Conservation (phyloP, 2,113 vertebrate species). For the Loxodonta africana region DNA sequence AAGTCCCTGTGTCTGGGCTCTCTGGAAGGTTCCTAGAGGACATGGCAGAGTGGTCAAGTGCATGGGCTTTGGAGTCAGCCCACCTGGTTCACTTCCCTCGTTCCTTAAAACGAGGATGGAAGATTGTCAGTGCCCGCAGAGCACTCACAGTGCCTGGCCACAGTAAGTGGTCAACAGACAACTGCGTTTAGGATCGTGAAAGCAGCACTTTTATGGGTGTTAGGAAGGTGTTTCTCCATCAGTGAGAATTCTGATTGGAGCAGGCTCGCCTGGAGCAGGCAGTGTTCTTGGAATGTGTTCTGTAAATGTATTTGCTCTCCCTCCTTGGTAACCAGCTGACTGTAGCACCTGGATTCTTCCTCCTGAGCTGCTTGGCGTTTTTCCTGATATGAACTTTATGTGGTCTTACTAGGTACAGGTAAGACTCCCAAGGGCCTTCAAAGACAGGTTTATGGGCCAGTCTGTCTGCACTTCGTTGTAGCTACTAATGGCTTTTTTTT, state of each 20-base stretch:
- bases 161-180: fast-evolving
- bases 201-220: background rate
- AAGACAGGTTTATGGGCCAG: background rate
- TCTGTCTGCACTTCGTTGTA: background rate
- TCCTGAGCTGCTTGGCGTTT: background rate
- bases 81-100: background rate
- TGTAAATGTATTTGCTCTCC: background rate
- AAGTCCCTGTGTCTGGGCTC: fast-evolving
- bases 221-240: background rate
- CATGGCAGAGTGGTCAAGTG: fast-evolving
- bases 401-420: background rate
- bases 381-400: background rate
- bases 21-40: background rate
- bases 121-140: no score
- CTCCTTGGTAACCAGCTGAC: background rate
- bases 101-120: background rate
- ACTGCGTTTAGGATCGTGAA: fast-evolving
- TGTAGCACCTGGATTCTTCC: background rate
- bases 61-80: background rate
- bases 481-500: background rate
- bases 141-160: no score
- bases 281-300: no score
- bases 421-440: background rate
- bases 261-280: background rate
- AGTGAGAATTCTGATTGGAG: background rate